phyloP scores from a whole-genome alignment of 2,888 invertebrate genomes.

The Hemicrepidius hirtus region DNA sequence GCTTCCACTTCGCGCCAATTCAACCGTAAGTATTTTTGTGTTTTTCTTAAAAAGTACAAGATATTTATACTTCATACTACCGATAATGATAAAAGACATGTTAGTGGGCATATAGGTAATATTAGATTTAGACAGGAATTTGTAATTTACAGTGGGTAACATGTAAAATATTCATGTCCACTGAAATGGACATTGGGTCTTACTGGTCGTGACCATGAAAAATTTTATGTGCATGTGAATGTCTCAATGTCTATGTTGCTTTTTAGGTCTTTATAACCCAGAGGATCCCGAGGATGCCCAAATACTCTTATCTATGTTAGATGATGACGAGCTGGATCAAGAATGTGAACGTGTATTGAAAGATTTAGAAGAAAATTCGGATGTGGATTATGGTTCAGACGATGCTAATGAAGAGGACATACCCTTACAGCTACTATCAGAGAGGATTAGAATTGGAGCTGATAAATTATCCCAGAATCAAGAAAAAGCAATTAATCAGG shows the following conservation, averaged over 20 bases:
- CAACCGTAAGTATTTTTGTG: neutral
- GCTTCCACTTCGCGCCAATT: slow-evolving; percentile 2
- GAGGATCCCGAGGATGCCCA: neutral
- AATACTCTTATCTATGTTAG: slow-evolving; percentile 7
- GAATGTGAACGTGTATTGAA: too few relatives aligned
- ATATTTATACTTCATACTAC: neutral
- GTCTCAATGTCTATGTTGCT: neutral
- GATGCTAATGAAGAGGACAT: neutral
- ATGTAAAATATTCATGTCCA: slow-evolving; percentile 2
- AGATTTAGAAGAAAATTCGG: too few relatives aligned
- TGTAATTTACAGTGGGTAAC: neutral
- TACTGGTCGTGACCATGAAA: neutral
- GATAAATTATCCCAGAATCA: slow-evolving; percentile 7
- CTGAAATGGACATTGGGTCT: slow-evolving; percentile 3
- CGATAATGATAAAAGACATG: neutral
- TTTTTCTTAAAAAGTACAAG: too few relatives aligned
- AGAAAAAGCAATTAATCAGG: slow-evolving; percentile 1
- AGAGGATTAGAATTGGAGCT: slow-evolving; percentile 9
- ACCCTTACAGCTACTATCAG: neutral
- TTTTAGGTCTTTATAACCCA: slow-evolving; percentile 8
- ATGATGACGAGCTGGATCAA: neutral
- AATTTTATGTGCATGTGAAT: slow-evolving; percentile 6
- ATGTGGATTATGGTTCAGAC: too few relatives aligned
- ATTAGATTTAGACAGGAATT: neutral
- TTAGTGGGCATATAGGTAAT: neutral